Evolutionary conservation across 30 jellyfish, hydroid and myxozoan species (phyloP).

Genomic region (Turritopsis dohrnii): DNA sequence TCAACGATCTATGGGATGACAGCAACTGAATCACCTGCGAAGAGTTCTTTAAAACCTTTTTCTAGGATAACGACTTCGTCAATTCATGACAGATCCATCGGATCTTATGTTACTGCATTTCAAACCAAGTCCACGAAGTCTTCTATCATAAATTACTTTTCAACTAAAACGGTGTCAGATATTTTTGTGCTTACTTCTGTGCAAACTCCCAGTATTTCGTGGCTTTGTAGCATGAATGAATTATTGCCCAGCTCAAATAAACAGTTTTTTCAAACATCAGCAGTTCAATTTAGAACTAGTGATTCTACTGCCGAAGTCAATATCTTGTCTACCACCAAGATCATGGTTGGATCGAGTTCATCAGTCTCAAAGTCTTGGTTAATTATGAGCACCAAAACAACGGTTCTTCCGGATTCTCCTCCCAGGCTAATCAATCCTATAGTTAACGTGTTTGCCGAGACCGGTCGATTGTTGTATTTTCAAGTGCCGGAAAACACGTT

Average conservation of each 20-base stretch:
- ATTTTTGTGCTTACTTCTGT: too few relatives aligned
- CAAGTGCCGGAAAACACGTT: not conserved
- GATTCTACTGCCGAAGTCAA: not conserved
- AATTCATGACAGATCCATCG: not conserved
- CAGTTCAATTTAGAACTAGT: not conserved
- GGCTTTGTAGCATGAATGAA: not conserved
- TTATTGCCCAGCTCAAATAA: not conserved
- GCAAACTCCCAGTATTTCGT: not conserved
- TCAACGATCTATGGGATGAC: not conserved
- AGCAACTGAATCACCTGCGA: not conserved
- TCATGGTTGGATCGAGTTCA: not conserved
- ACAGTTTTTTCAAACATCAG: not conserved
- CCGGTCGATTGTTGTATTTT: not conserved
- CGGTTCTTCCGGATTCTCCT: constrained; percentile 1
- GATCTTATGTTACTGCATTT: not conserved
- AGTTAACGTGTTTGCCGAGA: not conserved
- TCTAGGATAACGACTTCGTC: not conserved
- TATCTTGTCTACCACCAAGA: not conserved
- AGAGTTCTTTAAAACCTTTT: too few relatives aligned
- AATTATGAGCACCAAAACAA: not conserved
- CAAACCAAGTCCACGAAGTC: not conserved
- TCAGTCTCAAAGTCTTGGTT: not conserved
- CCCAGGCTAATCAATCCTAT: not conserved
- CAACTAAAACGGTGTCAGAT: too few relatives aligned
- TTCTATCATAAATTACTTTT: too few relatives aligned